Percentiles rank a stretch among this genome's conserved stretches.
phyloP scores from a whole-genome alignment of 2,888 invertebrate genomes.

The Aphrophora alni region DNA sequence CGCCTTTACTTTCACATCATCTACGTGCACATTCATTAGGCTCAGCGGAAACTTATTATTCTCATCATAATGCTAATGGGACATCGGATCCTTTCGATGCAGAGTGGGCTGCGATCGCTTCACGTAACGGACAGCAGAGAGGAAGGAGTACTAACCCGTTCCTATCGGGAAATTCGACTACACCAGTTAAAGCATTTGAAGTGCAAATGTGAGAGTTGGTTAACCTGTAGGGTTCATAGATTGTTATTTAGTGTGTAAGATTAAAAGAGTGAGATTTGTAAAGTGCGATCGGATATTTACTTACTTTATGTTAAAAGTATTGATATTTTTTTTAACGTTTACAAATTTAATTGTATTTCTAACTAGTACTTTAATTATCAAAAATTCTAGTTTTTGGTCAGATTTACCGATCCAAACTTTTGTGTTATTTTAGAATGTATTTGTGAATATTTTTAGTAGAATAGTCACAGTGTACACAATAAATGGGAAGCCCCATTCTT shows the following conservation, averaged over 20 bases:
- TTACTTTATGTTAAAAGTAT: neutral
- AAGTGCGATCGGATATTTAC: neutral
- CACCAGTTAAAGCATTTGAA: slow-evolving; percentile 52
- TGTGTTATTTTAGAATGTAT: neutral
- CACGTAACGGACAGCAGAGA: slow-evolving; percentile 59
- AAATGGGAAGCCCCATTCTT: no score
- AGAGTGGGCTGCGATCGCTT: slow-evolving; percentile 77
- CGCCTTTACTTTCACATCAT: slow-evolving; percentile 60
- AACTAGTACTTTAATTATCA: no score
- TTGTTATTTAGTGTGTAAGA: slow-evolving; percentile 37
- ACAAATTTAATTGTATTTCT: neutral
- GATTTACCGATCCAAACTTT: neutral
- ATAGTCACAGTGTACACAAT: no score
- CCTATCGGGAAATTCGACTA: slow-evolving; percentile 40
- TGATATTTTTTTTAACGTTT: neutral
- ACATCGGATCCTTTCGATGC: slow-evolving; percentile 78
- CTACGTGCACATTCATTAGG: slow-evolving; percentile 61
- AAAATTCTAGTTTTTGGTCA: no score
- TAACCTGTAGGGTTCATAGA: neutral
- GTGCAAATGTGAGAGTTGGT: slow-evolving; percentile 50
- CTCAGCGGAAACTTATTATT: slow-evolving; percentile 38
- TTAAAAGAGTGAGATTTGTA: slow-evolving; percentile 15
- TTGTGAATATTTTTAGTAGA: neutral
- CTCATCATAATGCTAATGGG: slow-evolving; percentile 38
- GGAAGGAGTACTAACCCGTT: slow-evolving; percentile 57